These are phyloP conservation scores for Petromus typicus DNA, from an alignment of 2,113 vertebrate species.

Conservation along the genomic window DNA sequence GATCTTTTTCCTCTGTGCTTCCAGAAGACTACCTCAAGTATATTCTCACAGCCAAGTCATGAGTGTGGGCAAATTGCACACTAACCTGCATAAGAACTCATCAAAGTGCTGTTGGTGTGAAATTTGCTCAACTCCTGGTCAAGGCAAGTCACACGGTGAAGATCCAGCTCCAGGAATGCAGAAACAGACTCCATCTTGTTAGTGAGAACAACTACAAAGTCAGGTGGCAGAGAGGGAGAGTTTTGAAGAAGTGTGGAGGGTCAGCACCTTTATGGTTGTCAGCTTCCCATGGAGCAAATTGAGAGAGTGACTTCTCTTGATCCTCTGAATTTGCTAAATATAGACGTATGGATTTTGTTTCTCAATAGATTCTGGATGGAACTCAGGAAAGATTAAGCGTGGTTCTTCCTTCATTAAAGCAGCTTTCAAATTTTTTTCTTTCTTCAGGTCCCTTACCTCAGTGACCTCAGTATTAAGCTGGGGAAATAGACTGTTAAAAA, in stretches of 20 bases:
- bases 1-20: background rate
- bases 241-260: background rate
- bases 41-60: background rate
- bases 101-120: background rate
- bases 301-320: background rate
- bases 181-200: background rate
- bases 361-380: constrained; percentile 43
- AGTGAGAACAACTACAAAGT: background rate
- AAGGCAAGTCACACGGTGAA: background rate
- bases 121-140: background rate
- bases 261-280: background rate
- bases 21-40: background rate
- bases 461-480: background rate
- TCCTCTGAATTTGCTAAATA: constrained; percentile 46
- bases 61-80: background rate
- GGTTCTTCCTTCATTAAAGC: constrained; percentile 35
- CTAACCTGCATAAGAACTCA: background rate
- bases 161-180: background rate
- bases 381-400: constrained; percentile 50
- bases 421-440: constrained; percentile 40
- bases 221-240: background rate
- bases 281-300: background rate
- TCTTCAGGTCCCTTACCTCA: background rate
- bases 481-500: background rate
- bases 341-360: constrained; percentile 55